Evolutionary conservation across 2,888 invertebrate genomes (phyloP).

Genomic region (Blastobasis adustella): DNA sequence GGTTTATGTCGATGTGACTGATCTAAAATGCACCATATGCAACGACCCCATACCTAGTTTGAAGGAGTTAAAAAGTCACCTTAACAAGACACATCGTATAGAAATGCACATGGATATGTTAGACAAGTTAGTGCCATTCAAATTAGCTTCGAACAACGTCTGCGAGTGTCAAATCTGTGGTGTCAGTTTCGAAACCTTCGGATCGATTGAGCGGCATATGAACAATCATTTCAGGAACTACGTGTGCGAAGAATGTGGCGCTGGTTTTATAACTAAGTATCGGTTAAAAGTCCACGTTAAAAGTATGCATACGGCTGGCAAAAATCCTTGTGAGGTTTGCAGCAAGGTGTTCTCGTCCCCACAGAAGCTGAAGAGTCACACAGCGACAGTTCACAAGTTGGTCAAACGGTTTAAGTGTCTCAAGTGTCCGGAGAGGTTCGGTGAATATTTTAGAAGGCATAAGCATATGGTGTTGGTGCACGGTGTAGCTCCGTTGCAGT

Average conservation of each 20-base stretch:
- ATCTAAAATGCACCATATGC: slow-evolving; percentile 46
- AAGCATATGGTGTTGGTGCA: slow-evolving; percentile 50
- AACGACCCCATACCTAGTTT: slow-evolving; percentile 25
- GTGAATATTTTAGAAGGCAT: slow-evolving; percentile 48
- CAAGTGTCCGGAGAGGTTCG: slow-evolving; percentile 46
- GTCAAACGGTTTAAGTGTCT: slow-evolving; percentile 49
- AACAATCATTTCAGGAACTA: slow-evolving; percentile 57
- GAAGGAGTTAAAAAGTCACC: slow-evolving; percentile 42
- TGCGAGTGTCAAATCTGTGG: slow-evolving; percentile 52
- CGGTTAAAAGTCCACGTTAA: slow-evolving; percentile 47
- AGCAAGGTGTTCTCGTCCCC: slow-evolving; percentile 40
- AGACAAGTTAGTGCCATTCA: slow-evolving; percentile 53
- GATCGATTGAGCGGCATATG: slow-evolving; percentile 59
- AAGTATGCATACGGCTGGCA: slow-evolving; percentile 40
- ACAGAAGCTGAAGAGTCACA: slow-evolving; percentile 47
- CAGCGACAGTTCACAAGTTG: slow-evolving; percentile 42
- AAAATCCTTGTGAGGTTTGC: slow-evolving; percentile 43
- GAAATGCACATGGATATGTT: slow-evolving; percentile 34
- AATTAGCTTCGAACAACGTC: slow-evolving; percentile 28
- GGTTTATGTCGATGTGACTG: slow-evolving; percentile 50
- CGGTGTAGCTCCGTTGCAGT: slow-evolving; percentile 39
- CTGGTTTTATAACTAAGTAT: slow-evolving; percentile 53
- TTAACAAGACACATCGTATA: slow-evolving; percentile 43
- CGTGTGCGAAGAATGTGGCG: slow-evolving; percentile 52
- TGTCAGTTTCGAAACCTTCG: slow-evolving; percentile 53